These are phyloP conservation scores for Agrochola lota DNA, from an alignment of 2,888 invertebrate genomes.

Conservation along the genomic window DNA sequence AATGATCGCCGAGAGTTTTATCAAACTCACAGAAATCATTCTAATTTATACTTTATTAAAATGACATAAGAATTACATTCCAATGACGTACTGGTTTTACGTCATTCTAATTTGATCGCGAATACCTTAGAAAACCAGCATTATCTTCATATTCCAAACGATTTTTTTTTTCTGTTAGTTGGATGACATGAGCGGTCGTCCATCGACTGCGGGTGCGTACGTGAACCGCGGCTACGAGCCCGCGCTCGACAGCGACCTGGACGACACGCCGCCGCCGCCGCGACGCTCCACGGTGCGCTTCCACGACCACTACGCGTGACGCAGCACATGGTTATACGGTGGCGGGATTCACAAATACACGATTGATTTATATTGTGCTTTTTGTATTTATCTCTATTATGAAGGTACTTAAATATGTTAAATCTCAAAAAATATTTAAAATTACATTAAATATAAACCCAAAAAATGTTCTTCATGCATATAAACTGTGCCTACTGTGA, in stretches of 20 bases:
- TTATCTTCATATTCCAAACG: background rate
- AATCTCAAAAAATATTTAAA: background rate
- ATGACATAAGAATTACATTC: background rate
- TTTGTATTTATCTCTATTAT: background rate
- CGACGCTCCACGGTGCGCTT: slow-evolving; percentile 83
- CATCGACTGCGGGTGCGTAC: slow-evolving; percentile 76
- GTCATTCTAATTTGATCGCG: background rate
- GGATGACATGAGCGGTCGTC: slow-evolving; percentile 76
- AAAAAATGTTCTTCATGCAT: too few relatives aligned
- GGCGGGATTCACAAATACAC: background rate
- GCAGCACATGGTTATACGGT: background rate
- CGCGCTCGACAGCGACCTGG: slow-evolving; percentile 91
- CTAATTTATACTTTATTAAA: background rate
- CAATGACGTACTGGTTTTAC: background rate
- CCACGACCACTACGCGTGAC: slow-evolving; percentile 71
- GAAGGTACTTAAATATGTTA: background rate
- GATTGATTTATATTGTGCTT: background rate
- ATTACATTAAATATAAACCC: background rate
- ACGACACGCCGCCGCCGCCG: slow-evolving; percentile 89
- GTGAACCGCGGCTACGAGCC: slow-evolving; percentile 94
- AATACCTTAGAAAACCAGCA: slow-evolving; percentile 1
- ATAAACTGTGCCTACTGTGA: background rate
- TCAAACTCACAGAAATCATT: background rate
- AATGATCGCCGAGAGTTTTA: background rate
- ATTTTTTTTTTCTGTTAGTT: slow-evolving; percentile 75